Conservation (phyloP, 2,113 vertebrate genomes). For the Hydrochoerus hydrochaeris region DNA sequence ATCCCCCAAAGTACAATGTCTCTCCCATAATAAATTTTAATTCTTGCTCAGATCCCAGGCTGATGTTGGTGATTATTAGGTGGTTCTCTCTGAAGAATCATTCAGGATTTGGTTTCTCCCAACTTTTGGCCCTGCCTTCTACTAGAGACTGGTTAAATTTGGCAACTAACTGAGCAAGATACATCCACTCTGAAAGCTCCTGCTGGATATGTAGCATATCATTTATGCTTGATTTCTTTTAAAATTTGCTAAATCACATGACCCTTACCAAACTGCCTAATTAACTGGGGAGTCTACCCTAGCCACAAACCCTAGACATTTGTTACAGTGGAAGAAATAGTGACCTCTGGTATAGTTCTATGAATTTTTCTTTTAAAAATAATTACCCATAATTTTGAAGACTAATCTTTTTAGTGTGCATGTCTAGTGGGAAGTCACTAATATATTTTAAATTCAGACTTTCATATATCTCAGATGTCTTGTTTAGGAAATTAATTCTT, state of each 20-base stretch:
- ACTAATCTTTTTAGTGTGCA: background rate
- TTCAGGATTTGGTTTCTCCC: conserved; percentile 18
- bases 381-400: background rate
- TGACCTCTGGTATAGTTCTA: background rate
- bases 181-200: background rate
- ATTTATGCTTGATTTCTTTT: background rate
- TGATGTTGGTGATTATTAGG: background rate
- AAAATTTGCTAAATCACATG: background rate
- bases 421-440: background rate
- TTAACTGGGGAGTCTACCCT: background rate
- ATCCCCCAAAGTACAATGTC: background rate
- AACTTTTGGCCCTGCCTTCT: background rate
- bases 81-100: background rate
- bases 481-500: background rate
- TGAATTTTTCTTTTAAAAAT: background rate
- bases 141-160: background rate
- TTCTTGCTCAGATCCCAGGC: background rate
- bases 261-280: background rate
- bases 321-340: background rate
- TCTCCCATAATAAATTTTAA: background rate
- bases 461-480: background rate
- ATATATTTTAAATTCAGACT: background rate
- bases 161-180: background rate
- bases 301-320: background rate
- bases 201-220: background rate